A percentile compares a stretch with the other conserved stretches of the same genome.
These are phyloP conservation scores for Podarcis lilfordi DNA, from an alignment of 2,797 vertebrate genomes.

Conservation along the genomic window DNA sequence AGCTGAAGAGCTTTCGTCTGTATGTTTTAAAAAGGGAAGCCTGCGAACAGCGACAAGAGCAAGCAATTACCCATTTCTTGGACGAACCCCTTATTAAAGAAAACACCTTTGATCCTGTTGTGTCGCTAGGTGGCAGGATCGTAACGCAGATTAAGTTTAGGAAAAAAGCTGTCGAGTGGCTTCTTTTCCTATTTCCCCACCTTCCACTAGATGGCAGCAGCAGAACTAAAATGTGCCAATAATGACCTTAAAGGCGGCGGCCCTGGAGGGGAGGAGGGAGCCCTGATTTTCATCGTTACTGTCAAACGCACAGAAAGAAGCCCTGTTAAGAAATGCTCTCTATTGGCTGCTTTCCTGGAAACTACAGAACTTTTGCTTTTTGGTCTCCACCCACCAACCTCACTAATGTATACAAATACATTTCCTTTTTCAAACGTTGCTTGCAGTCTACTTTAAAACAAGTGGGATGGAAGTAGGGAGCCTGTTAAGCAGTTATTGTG, in stretches of 20 bases:
- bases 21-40: neutral
- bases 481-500: neutral
- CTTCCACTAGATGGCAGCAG: slow-evolving; percentile 58
- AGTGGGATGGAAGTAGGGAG: slow-evolving; percentile 18
- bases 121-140: slow-evolving; percentile 57
- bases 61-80: neutral
- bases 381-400: slow-evolving; percentile 54
- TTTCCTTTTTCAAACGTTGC: slow-evolving; percentile 33
- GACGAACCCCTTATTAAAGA: neutral
- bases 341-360: slow-evolving; percentile 68
- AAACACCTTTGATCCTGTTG: neutral
- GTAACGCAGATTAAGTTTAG: neutral
- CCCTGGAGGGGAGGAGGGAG: neutral
- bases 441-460: slow-evolving; percentile 31
- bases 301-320: slow-evolving; percentile 30
- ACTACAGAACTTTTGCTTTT: slow-evolving; percentile 60
- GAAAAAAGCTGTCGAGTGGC: accelerated
- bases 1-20: too few species aligned
- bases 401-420: slow-evolving; percentile 51
- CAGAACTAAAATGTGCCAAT: neutral
- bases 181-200: neutral
- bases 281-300: neutral
- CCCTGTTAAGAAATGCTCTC: slow-evolving; percentile 40
- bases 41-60: neutral
- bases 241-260: neutral